phyloP scores from a whole-genome alignment of 2,797 vertebrate genomes.

The Alouatta caraya region DNA sequence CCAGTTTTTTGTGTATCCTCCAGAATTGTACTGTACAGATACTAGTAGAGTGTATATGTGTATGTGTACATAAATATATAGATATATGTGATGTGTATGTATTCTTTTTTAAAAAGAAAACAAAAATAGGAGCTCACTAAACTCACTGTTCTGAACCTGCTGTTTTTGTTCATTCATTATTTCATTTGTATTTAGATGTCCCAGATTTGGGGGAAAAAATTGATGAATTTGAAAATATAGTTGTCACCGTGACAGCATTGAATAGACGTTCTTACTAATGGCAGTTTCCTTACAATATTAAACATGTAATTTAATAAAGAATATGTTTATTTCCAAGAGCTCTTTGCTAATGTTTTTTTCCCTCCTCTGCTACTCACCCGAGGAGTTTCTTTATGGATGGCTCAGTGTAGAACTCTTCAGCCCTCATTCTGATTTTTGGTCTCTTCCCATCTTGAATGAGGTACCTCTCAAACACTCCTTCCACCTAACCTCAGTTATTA shows the following conservation, averaged over 20 bases:
- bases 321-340: neutral
- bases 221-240: neutral
- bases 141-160: neutral
- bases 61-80: neutral
- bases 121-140: neutral
- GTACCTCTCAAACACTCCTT: neutral
- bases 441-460: neutral
- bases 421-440: neutral
- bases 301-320: neutral
- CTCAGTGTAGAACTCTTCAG: neutral
- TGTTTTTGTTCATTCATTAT: neutral
- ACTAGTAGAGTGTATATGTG: neutral
- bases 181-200: slow-evolving; percentile 26
- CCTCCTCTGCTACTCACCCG: neutral
- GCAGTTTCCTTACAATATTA: neutral
- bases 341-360: neutral
- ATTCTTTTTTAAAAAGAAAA: neutral
- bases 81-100: neutral
- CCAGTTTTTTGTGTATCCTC: neutral
- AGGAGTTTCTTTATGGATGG: neutral
- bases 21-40: neutral
- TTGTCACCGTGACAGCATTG: neutral
- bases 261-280: neutral
- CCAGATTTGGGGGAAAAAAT: neutral
- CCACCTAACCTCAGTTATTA: neutral